These are phyloP conservation scores for Scelioninae gen. 2 DNA, from an alignment of 2,888 invertebrate species.

Conservation along the genomic window DNA sequence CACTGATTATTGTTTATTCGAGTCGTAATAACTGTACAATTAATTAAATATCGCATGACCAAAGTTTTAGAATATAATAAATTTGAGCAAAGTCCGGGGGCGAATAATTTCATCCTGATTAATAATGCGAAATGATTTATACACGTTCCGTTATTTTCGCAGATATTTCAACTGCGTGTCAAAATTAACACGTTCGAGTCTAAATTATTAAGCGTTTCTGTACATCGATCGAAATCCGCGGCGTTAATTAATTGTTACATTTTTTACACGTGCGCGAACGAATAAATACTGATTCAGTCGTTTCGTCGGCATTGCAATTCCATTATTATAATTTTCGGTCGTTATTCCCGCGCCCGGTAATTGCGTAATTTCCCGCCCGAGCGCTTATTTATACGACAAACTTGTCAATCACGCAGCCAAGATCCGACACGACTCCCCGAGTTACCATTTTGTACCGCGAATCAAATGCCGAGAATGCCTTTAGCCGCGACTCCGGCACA, in stretches of 20 bases:
- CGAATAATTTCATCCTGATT: constrained; percentile 1
- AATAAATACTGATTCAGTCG: neutral
- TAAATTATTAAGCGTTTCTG: neutral
- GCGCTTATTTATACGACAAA: constrained; percentile 6
- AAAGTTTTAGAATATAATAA: constrained; percentile 10
- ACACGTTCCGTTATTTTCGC: constrained; percentile 1
- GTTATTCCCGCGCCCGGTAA: neutral
- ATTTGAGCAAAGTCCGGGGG: neutral
- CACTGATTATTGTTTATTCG: neutral
- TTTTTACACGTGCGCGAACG: neutral
- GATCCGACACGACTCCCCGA: neutral
- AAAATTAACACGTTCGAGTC: neutral
- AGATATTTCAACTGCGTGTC: neutral
- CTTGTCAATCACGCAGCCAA: constrained; percentile 1
- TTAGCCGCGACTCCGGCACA: neutral
- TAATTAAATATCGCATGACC: neutral
- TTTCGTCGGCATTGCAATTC: neutral
- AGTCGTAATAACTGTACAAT: neutral
- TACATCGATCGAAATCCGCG: too few relatives aligned
- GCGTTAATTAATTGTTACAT: neutral
- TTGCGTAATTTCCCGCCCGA: neutral
- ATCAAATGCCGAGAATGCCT: constrained; percentile 9
- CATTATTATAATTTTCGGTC: neutral
- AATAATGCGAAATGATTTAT: neutral
- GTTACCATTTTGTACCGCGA: constrained; percentile 4